Evolutionary conservation across 35 echinoderm and acorn worm genomes (phyloP).

Genomic region (Hemicentrotus pulcherrimus): DNA sequence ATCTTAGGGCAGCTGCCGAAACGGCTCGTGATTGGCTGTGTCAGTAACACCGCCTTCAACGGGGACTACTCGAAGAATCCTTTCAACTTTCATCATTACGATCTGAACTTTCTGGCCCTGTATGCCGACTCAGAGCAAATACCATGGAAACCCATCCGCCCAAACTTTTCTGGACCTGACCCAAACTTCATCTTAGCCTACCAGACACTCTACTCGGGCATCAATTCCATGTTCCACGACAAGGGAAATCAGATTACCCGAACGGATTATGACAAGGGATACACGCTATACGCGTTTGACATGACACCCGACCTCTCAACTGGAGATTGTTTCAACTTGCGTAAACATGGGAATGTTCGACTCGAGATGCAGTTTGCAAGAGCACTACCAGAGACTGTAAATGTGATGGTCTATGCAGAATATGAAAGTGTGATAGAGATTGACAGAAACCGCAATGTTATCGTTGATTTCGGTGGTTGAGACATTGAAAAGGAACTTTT

Average conservation of each 20-base stretch:
- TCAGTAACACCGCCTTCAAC: too few species aligned
- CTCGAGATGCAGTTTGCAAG: slow-evolving; percentile 72
- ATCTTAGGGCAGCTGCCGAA: slow-evolving; percentile 67
- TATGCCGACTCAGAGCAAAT: too few species aligned
- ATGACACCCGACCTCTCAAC: slow-evolving; percentile 60
- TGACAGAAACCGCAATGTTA: slow-evolving; percentile 67
- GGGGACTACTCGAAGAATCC: too few species aligned
- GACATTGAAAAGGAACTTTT: slow-evolving; percentile 9
- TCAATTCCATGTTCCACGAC: slow-evolving; percentile 55
- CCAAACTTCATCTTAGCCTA: slow-evolving; percentile 61
- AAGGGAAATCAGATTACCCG: slow-evolving; percentile 52
- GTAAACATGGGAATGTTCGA: too few species aligned
- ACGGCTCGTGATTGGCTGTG: slow-evolving; percentile 63
- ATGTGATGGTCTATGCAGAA: too few species aligned
- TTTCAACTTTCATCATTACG: too few species aligned
- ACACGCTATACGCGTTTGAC: slow-evolving; percentile 69
- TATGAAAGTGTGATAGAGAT: slow-evolving; percentile 58
- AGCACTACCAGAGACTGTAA: slow-evolving; percentile 57
- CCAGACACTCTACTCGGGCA: slow-evolving; percentile 59
- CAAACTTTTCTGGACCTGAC: slow-evolving; percentile 46
- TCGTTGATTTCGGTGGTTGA: slow-evolving; percentile 57
- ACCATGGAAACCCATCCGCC: too few species aligned
- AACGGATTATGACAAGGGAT: slow-evolving; percentile 33
- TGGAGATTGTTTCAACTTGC: slow-evolving; percentile 65
- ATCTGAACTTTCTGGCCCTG: too few species aligned